Conservation (phyloP, 2,797 vertebrate genomes). For the Gambusia yucatana region DNA sequence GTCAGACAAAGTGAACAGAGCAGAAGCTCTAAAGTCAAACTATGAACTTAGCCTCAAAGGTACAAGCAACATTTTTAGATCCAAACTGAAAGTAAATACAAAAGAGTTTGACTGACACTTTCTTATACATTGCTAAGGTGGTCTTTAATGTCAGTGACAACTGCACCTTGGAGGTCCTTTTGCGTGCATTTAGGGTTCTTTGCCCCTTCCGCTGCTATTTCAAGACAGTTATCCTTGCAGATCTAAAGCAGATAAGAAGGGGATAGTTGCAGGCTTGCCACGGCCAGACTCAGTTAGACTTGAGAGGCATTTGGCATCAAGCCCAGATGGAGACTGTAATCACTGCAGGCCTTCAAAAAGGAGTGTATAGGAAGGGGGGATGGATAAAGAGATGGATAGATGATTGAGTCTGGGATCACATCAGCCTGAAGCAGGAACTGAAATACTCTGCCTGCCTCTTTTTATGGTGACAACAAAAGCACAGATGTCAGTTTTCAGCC, state of each 20-base stretch:
- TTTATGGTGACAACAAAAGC: slow-evolving; percentile 50
- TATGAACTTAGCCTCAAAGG: slow-evolving; percentile 39
- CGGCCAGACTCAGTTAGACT: slow-evolving; percentile 70
- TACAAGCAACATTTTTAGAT: slow-evolving; percentile 7
- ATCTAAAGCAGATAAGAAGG: slow-evolving; percentile 52
- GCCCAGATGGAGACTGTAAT: slow-evolving; percentile 78
- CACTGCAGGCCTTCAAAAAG: slow-evolving; percentile 74
- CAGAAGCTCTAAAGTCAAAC: slow-evolving; percentile 31
- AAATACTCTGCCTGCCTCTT: slow-evolving; percentile 84
- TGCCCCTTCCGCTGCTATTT: slow-evolving; percentile 41
- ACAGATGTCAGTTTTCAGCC: slow-evolving; percentile 72
- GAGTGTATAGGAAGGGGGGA: slow-evolving; percentile 22
- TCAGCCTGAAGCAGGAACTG: slow-evolving; percentile 83
- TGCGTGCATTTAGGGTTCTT: slow-evolving; percentile 56
- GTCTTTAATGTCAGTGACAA: slow-evolving; percentile 63
- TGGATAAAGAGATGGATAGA: slow-evolving; percentile 15
- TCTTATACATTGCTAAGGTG: slow-evolving; percentile 29
- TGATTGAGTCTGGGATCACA: slow-evolving; percentile 73
- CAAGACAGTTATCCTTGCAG: slow-evolving; percentile 51
- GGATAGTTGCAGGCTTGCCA: slow-evolving; percentile 73
- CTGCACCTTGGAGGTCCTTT: slow-evolving; percentile 60
- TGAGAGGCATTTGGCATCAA: slow-evolving; percentile 78
- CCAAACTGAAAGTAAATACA: slow-evolving; percentile 40
- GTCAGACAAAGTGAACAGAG: background rate
- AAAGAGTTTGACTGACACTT: slow-evolving; percentile 42